These are phyloP conservation scores for Dascillus cervinus DNA, from an alignment of 2,888 invertebrate genomes.

Conservation along the genomic window DNA sequence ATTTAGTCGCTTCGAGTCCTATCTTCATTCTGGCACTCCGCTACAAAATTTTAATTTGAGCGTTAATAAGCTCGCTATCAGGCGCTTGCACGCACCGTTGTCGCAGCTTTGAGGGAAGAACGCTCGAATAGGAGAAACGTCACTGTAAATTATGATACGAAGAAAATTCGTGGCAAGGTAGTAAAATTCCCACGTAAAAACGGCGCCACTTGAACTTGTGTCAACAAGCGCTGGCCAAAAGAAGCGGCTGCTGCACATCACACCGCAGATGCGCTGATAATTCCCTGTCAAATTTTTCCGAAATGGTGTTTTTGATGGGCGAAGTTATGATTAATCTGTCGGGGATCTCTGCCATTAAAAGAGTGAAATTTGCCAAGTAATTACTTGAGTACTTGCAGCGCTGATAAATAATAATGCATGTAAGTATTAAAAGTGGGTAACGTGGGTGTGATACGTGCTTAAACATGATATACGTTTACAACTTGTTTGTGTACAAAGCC, in stretches of 20 bases:
- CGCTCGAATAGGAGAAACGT: too few relatives aligned
- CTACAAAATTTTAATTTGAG: too few relatives aligned
- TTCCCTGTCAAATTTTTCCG: too few relatives aligned
- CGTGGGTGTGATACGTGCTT: constrained; percentile 18
- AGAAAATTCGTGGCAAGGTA: constrained; percentile 5
- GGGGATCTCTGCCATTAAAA: too few relatives aligned
- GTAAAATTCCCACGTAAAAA: constrained; percentile 13
- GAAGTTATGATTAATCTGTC: too few relatives aligned
- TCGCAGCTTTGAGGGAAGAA: too few relatives aligned
- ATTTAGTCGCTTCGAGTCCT: too few relatives aligned
- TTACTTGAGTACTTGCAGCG: constrained; percentile 12
- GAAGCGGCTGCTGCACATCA: constrained; percentile 9
- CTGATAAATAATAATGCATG: constrained; percentile 17
- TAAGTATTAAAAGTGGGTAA: constrained; percentile 17
- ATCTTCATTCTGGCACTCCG: too few relatives aligned
- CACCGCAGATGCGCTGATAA: too few relatives aligned
- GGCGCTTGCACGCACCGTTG: too few relatives aligned
- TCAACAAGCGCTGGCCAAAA: constrained; percentile 12
- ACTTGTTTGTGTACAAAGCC: constrained; percentile 17
- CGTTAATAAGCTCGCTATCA: constrained; percentile 23
- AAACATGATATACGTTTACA: constrained; percentile 19
- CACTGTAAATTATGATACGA: too few relatives aligned
- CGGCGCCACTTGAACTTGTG: constrained; percentile 15
- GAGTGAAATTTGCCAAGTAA: constrained; percentile 9
- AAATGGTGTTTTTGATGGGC: too few relatives aligned